These are phyloP conservation scores for Haliaeetus leucogaster DNA, from an alignment of 2,113 vertebrate species.

Conservation along the genomic window DNA sequence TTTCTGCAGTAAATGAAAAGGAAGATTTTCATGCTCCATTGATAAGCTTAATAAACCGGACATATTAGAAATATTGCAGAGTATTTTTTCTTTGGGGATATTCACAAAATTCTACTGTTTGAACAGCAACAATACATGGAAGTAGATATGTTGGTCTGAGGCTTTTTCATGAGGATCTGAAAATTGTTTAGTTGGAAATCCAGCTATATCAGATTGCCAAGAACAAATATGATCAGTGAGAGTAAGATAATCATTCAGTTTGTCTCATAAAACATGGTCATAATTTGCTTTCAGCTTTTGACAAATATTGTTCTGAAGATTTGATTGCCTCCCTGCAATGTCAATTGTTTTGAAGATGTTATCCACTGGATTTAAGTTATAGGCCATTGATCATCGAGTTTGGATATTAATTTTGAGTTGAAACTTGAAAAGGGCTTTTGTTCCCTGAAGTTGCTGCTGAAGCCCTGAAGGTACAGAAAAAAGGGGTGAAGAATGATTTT, in stretches of 20 bases:
- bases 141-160: not conserved
- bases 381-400: not conserved
- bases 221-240: not conserved
- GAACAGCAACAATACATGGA: fast-evolving
- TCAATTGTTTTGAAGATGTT: not conserved
- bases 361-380: not conserved
- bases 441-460: not conserved
- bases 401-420: not conserved
- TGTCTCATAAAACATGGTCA: not conserved
- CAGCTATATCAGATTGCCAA: not conserved
- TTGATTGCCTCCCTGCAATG: not conserved
- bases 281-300: not conserved
- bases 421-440: not conserved
- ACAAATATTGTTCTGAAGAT: not conserved
- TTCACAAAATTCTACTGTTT: not conserved
- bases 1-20: not conserved
- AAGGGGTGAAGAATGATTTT: not conserved
- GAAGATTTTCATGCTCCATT: not conserved
- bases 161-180: not conserved
- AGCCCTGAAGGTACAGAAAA: not conserved
- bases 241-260: not conserved
- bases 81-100: not conserved
- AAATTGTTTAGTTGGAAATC: not conserved
- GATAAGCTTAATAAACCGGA: not conserved
- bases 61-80: not conserved